These are phyloP conservation scores for Microtus richardsoni DNA, from an alignment of 2,113 vertebrate genomes.

Conservation along the genomic window DNA sequence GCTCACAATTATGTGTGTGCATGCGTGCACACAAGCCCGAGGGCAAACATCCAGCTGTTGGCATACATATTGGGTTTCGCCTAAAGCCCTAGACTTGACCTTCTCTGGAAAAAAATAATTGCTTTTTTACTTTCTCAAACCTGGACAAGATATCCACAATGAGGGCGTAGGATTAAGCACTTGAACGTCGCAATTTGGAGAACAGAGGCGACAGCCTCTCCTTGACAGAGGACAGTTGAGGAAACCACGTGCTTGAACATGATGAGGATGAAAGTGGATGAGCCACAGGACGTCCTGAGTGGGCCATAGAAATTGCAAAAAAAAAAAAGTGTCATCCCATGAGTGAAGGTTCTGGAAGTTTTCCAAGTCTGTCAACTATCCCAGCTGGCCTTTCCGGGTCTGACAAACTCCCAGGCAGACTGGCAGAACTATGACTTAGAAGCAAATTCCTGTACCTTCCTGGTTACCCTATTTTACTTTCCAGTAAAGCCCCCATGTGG, in stretches of 20 bases:
- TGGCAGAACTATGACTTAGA: not conserved
- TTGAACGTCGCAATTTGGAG: not conserved
- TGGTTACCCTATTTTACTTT: slow-evolving; percentile 12
- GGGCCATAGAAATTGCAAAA: fast-evolving
- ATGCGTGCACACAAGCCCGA: not conserved
- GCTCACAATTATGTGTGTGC: not conserved
- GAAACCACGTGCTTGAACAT: not conserved
- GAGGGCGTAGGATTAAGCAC: too few relatives aligned
- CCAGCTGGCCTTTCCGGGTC: not conserved
- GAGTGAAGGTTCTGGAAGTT: not conserved
- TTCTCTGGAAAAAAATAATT: not conserved
- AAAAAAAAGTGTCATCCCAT: fast-evolving
- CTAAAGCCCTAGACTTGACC: not conserved
- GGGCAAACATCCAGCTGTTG: not conserved
- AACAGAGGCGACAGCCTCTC: not conserved
- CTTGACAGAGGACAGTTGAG: not conserved
- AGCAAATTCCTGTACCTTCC: slow-evolving; percentile 61
- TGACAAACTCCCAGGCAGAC: not conserved
- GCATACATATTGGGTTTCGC: not conserved
- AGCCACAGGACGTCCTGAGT: not conserved
- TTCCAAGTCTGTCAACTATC: not conserved
- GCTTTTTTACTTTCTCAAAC: not conserved
- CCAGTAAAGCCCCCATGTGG: slow-evolving; percentile 66
- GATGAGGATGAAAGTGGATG: fast-evolving
- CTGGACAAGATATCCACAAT: not conserved